A percentile compares a stretch with the other conserved stretches of the same genome.
phyloP scores from a whole-genome alignment of 2,113 vertebrate species.

The Rhegmatorhina hoffmannsi region DNA sequence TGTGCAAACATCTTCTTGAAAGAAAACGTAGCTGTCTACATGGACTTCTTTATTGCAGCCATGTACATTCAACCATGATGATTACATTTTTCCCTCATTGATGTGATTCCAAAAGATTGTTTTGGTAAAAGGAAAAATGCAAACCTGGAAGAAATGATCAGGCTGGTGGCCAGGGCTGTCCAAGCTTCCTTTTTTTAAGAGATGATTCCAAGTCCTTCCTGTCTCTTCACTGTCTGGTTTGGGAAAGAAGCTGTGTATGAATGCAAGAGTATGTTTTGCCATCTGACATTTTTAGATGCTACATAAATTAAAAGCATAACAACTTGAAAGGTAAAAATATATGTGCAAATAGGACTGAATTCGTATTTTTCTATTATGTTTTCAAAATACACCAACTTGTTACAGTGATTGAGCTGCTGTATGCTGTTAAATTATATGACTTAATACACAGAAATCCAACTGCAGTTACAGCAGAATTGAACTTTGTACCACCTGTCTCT shows the following conservation, averaged over 20 bases:
- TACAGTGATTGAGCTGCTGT: background rate
- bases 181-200: background rate
- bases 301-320: background rate
- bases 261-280: background rate
- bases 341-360: background rate
- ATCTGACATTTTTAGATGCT: background rate
- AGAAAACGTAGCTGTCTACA: background rate
- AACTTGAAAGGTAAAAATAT: background rate
- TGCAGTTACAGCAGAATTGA: background rate
- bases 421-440: background rate
- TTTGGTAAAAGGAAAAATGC: background rate
- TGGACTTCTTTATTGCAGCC: background rate
- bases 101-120: background rate
- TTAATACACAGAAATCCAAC: background rate
- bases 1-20: background rate
- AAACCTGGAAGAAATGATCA: background rate
- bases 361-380: background rate
- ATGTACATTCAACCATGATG: background rate
- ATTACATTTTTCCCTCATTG: background rate
- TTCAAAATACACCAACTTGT: background rate
- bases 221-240: background rate
- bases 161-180: background rate
- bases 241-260: background rate
- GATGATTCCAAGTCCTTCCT: background rate
- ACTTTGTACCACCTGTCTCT: background rate